These are phyloP conservation scores for Globodera rostochiensis DNA, from an alignment of 1,140 invertebrate genomes.

Conservation along the genomic window DNA sequence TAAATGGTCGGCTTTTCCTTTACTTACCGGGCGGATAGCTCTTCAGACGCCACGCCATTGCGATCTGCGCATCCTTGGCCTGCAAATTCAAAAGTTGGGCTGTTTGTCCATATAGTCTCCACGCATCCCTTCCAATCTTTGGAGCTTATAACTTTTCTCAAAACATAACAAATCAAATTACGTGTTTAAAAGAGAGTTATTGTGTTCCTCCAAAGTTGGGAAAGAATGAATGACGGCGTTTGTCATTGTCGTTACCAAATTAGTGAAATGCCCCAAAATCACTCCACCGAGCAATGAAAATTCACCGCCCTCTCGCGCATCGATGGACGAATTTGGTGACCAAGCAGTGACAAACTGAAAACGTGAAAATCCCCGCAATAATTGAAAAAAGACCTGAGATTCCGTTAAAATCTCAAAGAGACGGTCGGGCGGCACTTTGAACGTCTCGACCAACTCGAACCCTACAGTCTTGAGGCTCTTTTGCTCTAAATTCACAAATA, in stretches of 20 bases:
- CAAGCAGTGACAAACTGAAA: constrained; percentile 82
- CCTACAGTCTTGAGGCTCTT: constrained; percentile 11
- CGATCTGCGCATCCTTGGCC: constrained; percentile 85
- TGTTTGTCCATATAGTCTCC: too few relatives aligned
- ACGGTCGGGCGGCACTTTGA: constrained; percentile 58
- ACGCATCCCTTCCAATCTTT: too few relatives aligned
- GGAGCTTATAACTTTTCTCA: too few relatives aligned
- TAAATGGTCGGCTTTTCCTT: too few relatives aligned
- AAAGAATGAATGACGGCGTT: too few relatives aligned
- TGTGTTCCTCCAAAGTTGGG: too few relatives aligned
- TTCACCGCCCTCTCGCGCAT: constrained; percentile 79
- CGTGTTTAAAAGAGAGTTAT: too few relatives aligned
- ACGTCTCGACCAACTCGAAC: constrained; percentile 52
- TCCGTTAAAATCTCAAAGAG: constrained; percentile 57
- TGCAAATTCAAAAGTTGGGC: constrained; percentile 73
- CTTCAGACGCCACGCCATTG: constrained; percentile 90
- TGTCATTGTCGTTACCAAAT: not conserved
- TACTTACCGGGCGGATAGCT: constrained; percentile 76
- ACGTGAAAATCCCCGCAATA: not conserved
- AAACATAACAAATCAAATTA: too few relatives aligned
- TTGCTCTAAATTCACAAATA: not conserved
- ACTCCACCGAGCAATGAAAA: constrained; percentile 69
- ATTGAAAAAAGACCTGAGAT: constrained; percentile 31
- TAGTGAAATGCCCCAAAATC: constrained; percentile 32
- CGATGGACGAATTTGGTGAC: constrained; percentile 68